Percentiles rank a stretch among this genome's conserved stretches.
phyloP scores from a whole-genome alignment of 2,113 vertebrate species.

The Zootoca vivipara region DNA sequence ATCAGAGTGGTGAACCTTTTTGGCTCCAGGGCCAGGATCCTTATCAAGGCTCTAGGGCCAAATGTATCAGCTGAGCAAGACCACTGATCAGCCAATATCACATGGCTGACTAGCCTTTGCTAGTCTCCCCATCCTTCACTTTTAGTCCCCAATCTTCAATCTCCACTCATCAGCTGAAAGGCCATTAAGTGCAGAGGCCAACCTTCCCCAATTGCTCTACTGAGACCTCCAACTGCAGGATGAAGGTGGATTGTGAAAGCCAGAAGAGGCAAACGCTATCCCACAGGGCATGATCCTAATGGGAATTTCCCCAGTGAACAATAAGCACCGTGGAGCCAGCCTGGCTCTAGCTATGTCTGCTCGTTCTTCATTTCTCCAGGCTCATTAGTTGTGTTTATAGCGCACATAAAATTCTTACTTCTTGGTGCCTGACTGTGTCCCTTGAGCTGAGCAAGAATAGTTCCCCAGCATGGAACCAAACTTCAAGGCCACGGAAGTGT shows the following conservation, averaged over 20 bases:
- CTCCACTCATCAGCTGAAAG: not conserved
- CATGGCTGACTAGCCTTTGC: too few species aligned
- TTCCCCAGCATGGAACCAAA: conserved; percentile 87
- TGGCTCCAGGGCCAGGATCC: too few species aligned
- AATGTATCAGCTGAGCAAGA: too few species aligned
- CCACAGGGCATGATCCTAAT: not conserved
- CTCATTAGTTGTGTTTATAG: not conserved
- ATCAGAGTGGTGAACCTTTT: not conserved
- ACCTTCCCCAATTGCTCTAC: not conserved
- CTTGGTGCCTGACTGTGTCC: conserved; percentile 91
- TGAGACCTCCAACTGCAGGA: not conserved
- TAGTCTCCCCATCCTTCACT: too few species aligned
- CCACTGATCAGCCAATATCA: not conserved
- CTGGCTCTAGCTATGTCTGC: not conserved
- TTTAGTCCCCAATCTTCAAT: too few species aligned
- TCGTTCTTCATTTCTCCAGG: not conserved
- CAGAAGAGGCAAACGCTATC: not conserved
- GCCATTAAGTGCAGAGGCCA: not conserved
- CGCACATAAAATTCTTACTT: conserved; percentile 78
- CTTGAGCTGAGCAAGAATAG: conserved; percentile 92
- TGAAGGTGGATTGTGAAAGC: not conserved
- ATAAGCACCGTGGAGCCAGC: not conserved
- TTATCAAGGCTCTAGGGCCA: too few species aligned
- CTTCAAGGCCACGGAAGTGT: conserved; percentile 86
- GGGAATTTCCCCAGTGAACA: not conserved